A percentile compares a stretch with the other conserved stretches of the same genome.
Evolutionary conservation across 2,888 invertebrate species (phyloP).

Genomic region (Odontothrips loti): DNA sequence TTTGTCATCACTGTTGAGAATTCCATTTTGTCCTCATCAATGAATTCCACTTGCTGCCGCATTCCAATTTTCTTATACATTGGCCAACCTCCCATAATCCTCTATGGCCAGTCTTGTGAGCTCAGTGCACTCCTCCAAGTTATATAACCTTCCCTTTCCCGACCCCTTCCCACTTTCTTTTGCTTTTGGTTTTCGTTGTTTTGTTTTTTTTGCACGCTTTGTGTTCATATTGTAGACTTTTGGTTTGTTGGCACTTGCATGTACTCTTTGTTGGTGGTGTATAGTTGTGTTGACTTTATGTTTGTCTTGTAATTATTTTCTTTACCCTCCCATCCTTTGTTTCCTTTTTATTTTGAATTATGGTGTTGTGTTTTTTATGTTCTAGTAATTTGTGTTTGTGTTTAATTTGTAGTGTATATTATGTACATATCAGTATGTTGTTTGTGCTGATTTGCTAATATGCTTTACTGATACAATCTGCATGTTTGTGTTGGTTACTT

Average conservation of each 20-base stretch:
- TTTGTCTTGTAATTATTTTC: conserved; percentile 31
- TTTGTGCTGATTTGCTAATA: conserved; percentile 30
- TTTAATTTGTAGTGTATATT: neutral
- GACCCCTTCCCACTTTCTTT: conserved; percentile 6
- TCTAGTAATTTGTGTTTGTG: neutral
- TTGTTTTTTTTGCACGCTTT: conserved; percentile 28
- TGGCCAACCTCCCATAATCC: conserved; percentile 9
- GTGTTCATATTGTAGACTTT: conserved; percentile 9
- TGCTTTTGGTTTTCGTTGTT: conserved; percentile 30
- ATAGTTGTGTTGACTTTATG: conserved; percentile 28
- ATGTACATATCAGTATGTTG: conserved; percentile 34
- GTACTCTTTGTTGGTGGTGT: neutral
- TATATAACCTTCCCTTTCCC: neutral
- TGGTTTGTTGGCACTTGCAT: neutral
- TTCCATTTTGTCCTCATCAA: neutral
- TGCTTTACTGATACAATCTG: too few species aligned
- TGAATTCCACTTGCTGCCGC: neutral
- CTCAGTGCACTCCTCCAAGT: neutral
- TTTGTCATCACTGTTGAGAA: neutral
- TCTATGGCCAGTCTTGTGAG: neutral
- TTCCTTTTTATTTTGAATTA: conserved; percentile 21
- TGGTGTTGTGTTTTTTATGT: conserved; percentile 9
- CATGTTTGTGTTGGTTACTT: too few species aligned
- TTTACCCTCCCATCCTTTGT: conserved; percentile 29
- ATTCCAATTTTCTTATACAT: neutral